phyloP scores from a whole-genome alignment of 2,113 vertebrate species.

The Sprattus sprattus region DNA sequence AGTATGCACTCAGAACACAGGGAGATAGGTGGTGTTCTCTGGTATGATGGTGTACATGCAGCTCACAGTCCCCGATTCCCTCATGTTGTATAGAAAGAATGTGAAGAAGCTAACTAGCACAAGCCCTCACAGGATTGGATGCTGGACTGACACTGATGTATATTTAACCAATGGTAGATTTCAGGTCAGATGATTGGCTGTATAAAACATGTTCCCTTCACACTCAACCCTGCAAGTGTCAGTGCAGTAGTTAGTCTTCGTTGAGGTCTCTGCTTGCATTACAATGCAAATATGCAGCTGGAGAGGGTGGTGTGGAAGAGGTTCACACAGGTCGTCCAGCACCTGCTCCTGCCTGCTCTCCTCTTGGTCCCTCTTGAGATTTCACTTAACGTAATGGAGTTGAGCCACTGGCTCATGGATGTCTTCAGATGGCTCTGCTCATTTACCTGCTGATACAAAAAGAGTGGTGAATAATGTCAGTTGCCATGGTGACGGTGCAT shows the following conservation, averaged over 20 bases:
- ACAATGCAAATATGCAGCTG: neutral
- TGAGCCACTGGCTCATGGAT: constrained; percentile 58
- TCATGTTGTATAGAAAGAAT: neutral
- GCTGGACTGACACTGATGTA: neutral
- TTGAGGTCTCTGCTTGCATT: neutral
- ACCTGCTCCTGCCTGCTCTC: neutral
- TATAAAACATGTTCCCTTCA: too few relatives aligned
- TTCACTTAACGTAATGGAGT: constrained; percentile 43
- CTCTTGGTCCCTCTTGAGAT: neutral
- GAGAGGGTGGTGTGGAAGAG: neutral
- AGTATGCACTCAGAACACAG: neutral
- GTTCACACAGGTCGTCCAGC: neutral
- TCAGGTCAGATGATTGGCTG: neutral
- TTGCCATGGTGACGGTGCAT: constrained; percentile 75
- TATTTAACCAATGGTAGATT: neutral
- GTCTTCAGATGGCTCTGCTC: constrained; percentile 65
- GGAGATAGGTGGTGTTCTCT: neutral
- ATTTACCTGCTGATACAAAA: constrained; percentile 58
- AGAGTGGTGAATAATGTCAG: constrained; percentile 62
- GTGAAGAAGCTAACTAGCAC: neutral
- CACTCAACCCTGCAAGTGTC: too few relatives aligned
- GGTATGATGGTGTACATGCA: neutral
- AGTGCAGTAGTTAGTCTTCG: neutral
- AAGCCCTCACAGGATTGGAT: neutral
- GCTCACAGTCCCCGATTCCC: neutral